phyloP scores from a whole-genome alignment of 2,113 vertebrate species.

The Pterocles gutturalis region DNA sequence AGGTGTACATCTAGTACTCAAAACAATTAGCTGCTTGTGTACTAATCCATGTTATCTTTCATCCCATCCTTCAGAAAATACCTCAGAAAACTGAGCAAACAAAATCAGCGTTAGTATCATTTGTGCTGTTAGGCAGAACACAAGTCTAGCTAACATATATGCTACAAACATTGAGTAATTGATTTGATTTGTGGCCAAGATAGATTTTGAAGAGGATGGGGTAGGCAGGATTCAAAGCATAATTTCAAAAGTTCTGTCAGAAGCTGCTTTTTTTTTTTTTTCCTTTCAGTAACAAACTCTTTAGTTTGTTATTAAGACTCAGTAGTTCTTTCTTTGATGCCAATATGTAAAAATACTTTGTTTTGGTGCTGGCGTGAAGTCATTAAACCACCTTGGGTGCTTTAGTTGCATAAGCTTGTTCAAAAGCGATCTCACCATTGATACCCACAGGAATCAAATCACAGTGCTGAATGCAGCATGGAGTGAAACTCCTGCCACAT shows the following conservation, averaged over 20 bases:
- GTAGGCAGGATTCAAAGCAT: background rate
- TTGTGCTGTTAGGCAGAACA: background rate
- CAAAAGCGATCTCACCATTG: background rate
- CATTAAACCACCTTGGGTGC: conserved; percentile 11
- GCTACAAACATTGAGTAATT: background rate
- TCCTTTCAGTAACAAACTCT: background rate
- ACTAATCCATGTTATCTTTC: background rate
- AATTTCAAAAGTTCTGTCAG: background rate
- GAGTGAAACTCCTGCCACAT: background rate
- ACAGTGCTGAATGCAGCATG: background rate
- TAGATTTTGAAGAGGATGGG: background rate
- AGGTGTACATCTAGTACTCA: background rate
- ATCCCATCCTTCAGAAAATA: background rate
- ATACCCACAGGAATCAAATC: conserved; percentile 39
- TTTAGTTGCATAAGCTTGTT: conserved; percentile 36
- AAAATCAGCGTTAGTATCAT: background rate
- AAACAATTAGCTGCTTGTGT: background rate
- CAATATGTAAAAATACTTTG: conserved; percentile 1
- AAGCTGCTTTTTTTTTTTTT: background rate
- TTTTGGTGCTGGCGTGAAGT: background rate
- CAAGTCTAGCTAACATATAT: background rate
- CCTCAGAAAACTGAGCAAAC: background rate
- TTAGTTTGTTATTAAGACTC: background rate
- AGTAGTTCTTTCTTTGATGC: background rate
- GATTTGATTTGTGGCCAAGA: background rate